A percentile compares a stretch with the other conserved stretches of the same genome.
These are phyloP conservation scores for Recurvirostra avosetta DNA, from an alignment of 2,113 vertebrate species.

Conservation along the genomic window DNA sequence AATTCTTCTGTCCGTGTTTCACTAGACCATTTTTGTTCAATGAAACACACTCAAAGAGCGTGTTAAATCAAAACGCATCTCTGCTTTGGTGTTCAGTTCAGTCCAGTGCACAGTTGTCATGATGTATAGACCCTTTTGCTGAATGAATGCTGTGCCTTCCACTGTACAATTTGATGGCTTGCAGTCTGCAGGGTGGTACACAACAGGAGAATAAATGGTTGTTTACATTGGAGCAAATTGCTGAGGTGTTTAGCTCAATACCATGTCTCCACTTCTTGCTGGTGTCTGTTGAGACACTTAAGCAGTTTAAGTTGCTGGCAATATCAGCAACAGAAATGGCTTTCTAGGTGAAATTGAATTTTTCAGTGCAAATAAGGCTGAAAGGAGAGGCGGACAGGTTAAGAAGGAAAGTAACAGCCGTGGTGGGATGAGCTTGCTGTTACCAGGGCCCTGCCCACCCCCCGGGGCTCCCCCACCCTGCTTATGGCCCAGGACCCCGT, in stretches of 20 bases:
- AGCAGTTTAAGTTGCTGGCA: background rate
- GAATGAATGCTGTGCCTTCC: background rate
- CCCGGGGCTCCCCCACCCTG: fast-evolving
- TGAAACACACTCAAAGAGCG: background rate
- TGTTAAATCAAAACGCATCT: background rate
- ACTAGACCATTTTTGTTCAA: background rate
- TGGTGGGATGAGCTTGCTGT: no score
- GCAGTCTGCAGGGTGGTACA: background rate
- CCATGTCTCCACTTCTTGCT: background rate
- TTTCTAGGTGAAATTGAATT: background rate
- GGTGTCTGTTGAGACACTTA: background rate
- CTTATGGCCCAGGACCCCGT: background rate
- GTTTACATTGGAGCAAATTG: background rate
- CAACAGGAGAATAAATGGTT: background rate
- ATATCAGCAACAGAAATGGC: background rate
- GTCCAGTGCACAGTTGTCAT: background rate
- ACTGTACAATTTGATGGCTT: background rate
- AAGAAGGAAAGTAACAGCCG: background rate
- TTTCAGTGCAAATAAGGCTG: background rate
- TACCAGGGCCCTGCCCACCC: background rate
- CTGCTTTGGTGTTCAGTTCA: background rate
- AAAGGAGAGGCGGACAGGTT: background rate
- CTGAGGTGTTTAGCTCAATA: background rate
- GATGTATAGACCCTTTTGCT: background rate
- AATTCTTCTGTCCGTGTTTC: background rate